phyloP scores from a whole-genome alignment of 2,888 invertebrate species.

The Rutpela maculata region DNA sequence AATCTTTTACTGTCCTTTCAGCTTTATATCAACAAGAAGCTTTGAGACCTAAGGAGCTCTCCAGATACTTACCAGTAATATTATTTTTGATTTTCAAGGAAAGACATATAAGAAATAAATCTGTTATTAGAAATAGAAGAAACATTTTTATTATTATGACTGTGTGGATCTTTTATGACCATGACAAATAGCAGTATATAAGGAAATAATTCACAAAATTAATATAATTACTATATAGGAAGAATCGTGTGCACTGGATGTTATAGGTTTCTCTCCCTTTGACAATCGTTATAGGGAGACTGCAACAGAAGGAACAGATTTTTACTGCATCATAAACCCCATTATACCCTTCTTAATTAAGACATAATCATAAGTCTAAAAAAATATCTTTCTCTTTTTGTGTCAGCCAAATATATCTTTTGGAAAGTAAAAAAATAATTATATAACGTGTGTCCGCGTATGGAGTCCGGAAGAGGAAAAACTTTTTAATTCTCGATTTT shows the following conservation, averaged over 20 bases:
- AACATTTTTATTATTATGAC: background rate
- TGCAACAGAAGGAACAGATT: background rate
- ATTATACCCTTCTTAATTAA: no score
- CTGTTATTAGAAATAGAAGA: conserved; percentile 15
- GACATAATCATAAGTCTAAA: no score
- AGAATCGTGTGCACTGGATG: background rate
- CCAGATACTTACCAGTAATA: conserved; percentile 12
- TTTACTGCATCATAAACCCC: no score
- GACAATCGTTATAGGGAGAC: no score
- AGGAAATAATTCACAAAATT: background rate
- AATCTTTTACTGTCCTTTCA: conserved; percentile 23
- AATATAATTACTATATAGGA: background rate
- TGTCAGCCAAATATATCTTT: no score
- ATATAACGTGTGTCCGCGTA: no score
- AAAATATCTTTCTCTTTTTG: no score
- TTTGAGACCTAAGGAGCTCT: conserved; percentile 14
- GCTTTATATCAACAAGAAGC: conserved; percentile 15
- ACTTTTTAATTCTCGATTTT: no score
- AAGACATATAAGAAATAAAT: conserved; percentile 10
- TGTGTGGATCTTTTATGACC: background rate
- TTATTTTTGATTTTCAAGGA: conserved; percentile 21
- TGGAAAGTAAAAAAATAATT: no score
- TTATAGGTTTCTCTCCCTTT: background rate
- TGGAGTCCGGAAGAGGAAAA: no score
- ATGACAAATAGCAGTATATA: background rate